Conservation (phyloP, 1,140 invertebrate genomes). For the Goniozus legneri region DNA sequence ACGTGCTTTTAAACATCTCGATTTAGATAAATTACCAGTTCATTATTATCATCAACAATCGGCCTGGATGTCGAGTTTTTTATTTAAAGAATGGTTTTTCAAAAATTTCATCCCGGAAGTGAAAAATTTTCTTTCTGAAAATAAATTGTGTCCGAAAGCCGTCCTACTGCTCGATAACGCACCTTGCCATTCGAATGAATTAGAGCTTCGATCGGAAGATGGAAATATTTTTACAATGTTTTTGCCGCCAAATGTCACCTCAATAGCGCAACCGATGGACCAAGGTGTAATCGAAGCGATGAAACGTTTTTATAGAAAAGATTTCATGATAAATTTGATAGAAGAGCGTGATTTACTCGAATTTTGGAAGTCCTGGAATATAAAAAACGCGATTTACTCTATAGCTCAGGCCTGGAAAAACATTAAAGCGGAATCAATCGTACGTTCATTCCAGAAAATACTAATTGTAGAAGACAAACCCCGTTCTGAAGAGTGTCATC, state of each 20-base stretch:
- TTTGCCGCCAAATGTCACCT: slow-evolving; percentile 47
- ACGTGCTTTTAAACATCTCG: slow-evolving; percentile 35
- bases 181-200: slow-evolving; percentile 28
- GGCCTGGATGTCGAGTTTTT: slow-evolving; percentile 37
- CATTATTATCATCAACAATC: slow-evolving; percentile 35
- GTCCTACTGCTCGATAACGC: slow-evolving; percentile 45
- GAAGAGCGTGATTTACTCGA: not conserved
- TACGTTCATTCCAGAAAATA: too few species aligned
- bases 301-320: slow-evolving; percentile 33
- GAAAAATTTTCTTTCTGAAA: slow-evolving; percentile 35
- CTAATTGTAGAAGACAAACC: too few species aligned
- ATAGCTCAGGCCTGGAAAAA: slow-evolving; percentile 2
- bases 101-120: slow-evolving; percentile 34
- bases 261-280: slow-evolving; percentile 48
- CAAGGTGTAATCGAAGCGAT: slow-evolving; percentile 45
- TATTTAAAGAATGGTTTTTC: slow-evolving; percentile 34
- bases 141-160: slow-evolving; percentile 36
- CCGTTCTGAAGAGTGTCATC: too few species aligned
- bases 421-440: not conserved
- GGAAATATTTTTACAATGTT: slow-evolving; percentile 39
- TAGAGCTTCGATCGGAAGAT: slow-evolving; percentile 24
- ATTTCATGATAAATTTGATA: not conserved
- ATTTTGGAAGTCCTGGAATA: not conserved
- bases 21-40: slow-evolving; percentile 34
- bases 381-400: not conserved